Conservation (phyloP, 2,113 vertebrate genomes). For the Colistium nudipinnis region DNA sequence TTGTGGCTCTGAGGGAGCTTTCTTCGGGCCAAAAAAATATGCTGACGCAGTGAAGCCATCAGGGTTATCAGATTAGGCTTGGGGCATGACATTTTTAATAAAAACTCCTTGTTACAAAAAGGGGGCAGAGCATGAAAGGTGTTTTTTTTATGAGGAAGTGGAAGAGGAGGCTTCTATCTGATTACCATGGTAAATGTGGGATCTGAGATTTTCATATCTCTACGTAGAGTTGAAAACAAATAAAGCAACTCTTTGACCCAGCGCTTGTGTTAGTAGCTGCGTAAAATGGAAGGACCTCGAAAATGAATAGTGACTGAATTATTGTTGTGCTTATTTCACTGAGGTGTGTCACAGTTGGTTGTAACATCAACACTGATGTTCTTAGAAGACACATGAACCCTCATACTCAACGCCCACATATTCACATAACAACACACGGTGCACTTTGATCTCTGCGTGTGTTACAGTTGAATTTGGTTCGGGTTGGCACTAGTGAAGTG, state of each 20-base stretch:
- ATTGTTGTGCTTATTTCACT: slow-evolving; percentile 29
- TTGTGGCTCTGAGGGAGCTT: not conserved
- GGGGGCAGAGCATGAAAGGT: not conserved
- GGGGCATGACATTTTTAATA: not conserved
- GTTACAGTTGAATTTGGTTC: slow-evolving; percentile 5
- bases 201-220: not conserved
- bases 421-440: slow-evolving; percentile 28
- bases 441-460: slow-evolving; percentile 12
- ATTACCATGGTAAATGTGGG: not conserved
- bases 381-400: slow-evolving; percentile 14
- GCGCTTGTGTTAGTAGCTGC: not conserved
- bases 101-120: not conserved
- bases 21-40: not conserved
- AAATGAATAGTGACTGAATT: slow-evolving; percentile 39
- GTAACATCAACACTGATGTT: slow-evolving; percentile 56
- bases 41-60: not conserved
- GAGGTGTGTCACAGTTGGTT: slow-evolving; percentile 37
- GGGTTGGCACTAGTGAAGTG: not conserved
- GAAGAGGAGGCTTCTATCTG: not conserved
- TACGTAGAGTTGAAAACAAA: slow-evolving; percentile 7
- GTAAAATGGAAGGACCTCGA: slow-evolving; percentile 28
- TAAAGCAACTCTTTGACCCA: not conserved
- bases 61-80: not conserved
- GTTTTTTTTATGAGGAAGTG: slow-evolving; percentile 2
- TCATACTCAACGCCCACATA: not conserved